phyloP scores from a whole-genome alignment of 2,888 invertebrate species.

The Platycnemis pennipes region DNA sequence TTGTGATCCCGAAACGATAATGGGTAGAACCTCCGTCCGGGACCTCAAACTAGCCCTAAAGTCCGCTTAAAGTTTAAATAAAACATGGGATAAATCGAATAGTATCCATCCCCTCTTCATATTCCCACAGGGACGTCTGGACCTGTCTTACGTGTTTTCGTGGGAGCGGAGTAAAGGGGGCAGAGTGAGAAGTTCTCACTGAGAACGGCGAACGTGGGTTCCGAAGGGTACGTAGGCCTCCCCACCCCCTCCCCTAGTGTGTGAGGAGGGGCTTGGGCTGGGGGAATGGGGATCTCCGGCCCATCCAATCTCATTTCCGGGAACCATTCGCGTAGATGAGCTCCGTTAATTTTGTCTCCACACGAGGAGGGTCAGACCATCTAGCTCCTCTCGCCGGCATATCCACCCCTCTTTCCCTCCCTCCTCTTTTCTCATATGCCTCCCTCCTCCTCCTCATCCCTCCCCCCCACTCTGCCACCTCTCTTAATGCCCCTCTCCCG shows the following conservation, averaged over 20 bases:
- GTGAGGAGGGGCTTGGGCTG: not conserved
- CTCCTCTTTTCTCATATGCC: not conserved
- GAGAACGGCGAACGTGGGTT: not conserved
- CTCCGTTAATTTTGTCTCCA: constrained; percentile 48
- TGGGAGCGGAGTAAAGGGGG: not conserved
- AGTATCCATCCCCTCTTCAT: not conserved
- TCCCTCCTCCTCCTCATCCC: not conserved
- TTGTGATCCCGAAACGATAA: not conserved
- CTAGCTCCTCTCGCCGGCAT: not conserved
- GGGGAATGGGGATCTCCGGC: not conserved
- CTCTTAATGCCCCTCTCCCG: not conserved
- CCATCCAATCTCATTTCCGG: constrained; percentile 52
- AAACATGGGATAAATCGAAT: not conserved
- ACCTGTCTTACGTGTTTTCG: not conserved
- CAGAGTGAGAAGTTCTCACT: not conserved
- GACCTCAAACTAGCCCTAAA: not conserved
- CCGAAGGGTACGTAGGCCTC: not conserved
- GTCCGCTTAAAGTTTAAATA: not conserved
- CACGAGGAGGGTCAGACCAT: not conserved
- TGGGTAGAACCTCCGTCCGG: not conserved
- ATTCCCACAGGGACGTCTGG: not conserved
- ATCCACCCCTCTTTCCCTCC: too few species aligned
- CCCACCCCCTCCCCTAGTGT: not conserved
- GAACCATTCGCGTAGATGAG: constrained; percentile 51
- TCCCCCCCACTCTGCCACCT: not conserved